Base-by-base conservation (phyloP, 64 coral and sea anemone species). In the Exaiptasia diaphana region DNA sequence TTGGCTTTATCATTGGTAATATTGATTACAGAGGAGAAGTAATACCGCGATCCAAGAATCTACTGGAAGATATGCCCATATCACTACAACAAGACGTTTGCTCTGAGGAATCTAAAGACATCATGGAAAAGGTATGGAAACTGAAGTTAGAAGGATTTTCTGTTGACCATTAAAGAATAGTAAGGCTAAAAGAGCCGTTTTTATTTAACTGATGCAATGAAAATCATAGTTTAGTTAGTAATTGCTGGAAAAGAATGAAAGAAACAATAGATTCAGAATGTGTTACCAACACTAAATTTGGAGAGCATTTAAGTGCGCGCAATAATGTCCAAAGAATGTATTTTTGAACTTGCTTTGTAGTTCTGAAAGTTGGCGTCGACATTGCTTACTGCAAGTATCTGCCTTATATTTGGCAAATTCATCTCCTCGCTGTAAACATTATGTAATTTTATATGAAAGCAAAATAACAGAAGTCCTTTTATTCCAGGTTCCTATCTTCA, bases 61-160 rank as follows among this genome's bases (percentile, higher is more conserved):
- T 93, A 10, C 78, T 93, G 33, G 79, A 50, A 20, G 91, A 93
- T 46, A 93, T 93, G 91, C 91, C 91, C 14, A 40, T 93, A 5
- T 70, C 57, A 23, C 62, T 93, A 5, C 91, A 93, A 70, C 79
- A 89, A 37, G 91, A 93, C 32, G 91, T 93, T 10, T 83, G 57
- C 14, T 76, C 87, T 38, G 72, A 77, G 30, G 79, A 84, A 41
- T 34, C 73, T 4, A 83, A 74, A 22, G 42, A 50, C 18, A 39
- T 79, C 71, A 71, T 93, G 13, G 86, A 79, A 68, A 84, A 68
- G 73, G 91, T 93, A 46, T 52, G 49, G 10, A 52, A n/a, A n/a
- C n/a, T n/a, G n/a, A n/a, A n/a, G n/a, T n/a, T n/a, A n/a, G n/a
- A n/a, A n/a, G n/a, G n/a, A n/a, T n/a, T n/a, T n/a, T n/a, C n/a